Conservation (phyloP, 1,140 invertebrate genomes). For the Chlorops oryzae region DNA sequence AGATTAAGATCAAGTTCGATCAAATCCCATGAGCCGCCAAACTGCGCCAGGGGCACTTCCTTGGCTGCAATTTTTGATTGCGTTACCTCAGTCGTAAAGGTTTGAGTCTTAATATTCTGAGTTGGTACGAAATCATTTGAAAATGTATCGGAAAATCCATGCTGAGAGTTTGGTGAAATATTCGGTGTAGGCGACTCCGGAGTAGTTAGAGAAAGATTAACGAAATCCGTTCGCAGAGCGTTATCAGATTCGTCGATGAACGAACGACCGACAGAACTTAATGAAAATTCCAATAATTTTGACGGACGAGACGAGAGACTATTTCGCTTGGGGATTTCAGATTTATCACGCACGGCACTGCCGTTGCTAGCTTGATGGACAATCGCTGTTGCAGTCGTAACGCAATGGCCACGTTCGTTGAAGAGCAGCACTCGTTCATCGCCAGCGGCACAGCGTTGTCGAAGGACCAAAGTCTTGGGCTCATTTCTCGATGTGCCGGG, state of each 20-base stretch:
- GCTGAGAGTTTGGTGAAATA: conserved; percentile 52
- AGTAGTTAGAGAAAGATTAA: conserved; percentile 48
- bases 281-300: conserved; percentile 40
- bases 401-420: conserved; percentile 10
- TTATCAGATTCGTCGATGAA: conserved; percentile 38
- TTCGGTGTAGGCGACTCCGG: conserved; percentile 56
- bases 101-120: conserved; percentile 9
- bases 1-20: conserved; percentile 44
- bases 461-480: conserved; percentile 7
- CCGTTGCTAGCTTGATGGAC: not conserved
- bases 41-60: conserved; percentile 36
- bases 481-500: not conserved
- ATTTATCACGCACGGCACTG: not conserved
- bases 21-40: conserved; percentile 45
- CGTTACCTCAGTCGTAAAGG: not conserved
- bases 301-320: not conserved
- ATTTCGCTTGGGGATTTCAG: not conserved
- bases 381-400: conserved; percentile 9
- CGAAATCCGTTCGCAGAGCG: conserved; percentile 7
- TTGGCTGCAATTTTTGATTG: not conserved
- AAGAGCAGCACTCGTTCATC: conserved; percentile 10
- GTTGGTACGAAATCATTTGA: conserved; percentile 44
- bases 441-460: conserved; percentile 11
- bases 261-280: conserved; percentile 44
- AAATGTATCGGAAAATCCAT: conserved; percentile 40